phyloP scores from a whole-genome alignment of 2,113 vertebrate genomes.

The Phocoena sinus region DNA sequence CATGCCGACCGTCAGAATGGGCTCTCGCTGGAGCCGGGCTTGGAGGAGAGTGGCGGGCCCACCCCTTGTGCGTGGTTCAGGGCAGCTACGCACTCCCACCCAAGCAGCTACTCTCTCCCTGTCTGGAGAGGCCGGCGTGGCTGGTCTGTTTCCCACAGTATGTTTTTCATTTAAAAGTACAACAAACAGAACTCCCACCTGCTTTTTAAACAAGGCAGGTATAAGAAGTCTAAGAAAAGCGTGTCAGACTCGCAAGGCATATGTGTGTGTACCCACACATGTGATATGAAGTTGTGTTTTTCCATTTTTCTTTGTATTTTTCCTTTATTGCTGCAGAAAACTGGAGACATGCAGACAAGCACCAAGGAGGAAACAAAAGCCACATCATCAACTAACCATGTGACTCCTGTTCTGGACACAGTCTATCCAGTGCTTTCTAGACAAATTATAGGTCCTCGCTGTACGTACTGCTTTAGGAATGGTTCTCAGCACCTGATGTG shows the following conservation, averaged over 20 bases:
- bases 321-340: not conserved
- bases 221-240: not conserved
- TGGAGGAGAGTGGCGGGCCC: not conserved
- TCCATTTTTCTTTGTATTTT: not conserved
- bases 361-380: not conserved
- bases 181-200: not conserved
- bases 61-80: fast-evolving
- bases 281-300: not conserved
- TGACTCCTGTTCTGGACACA: fast-evolving
- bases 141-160: too few species aligned
- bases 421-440: fast-evolving
- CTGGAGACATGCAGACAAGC: not conserved
- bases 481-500: fast-evolving
- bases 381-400: fast-evolving
- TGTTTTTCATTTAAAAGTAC: not conserved
- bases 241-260: not conserved
- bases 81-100: fast-evolving
- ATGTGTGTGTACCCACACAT: not conserved
- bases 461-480: fast-evolving
- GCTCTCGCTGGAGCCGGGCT: not conserved
- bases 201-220: not conserved
- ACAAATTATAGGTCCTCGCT: too few species aligned
- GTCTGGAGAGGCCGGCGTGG: fast-evolving
- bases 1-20: not conserved
- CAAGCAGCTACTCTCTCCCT: fast-evolving